A percentile compares a stretch with the other conserved stretches of the same genome.
Evolutionary conservation across 2,113 vertebrate genomes (phyloP).

Genomic region (Paracyprichromis sp.): DNA sequence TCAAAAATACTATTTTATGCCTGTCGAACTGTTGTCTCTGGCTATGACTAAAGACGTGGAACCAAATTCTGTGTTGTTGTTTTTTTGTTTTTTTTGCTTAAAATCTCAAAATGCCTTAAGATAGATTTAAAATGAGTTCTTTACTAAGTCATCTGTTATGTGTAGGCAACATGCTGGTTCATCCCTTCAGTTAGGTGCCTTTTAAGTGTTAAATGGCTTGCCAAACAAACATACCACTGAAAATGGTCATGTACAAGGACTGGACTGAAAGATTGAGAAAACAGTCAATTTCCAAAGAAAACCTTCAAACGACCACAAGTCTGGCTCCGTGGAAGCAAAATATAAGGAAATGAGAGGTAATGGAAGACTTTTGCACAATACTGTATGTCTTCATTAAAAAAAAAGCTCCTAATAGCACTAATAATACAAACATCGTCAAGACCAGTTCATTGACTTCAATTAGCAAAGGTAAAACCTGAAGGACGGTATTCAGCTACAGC

Average conservation of each 20-base stretch:
- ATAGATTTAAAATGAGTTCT: background rate
- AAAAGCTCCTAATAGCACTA: background rate
- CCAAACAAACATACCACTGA: background rate
- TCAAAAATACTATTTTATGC: accelerated
- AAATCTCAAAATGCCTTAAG: background rate
- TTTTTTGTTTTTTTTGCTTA: background rate
- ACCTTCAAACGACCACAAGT: background rate
- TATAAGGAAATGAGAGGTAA: background rate
- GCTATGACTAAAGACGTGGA: background rate
- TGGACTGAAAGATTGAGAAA: background rate
- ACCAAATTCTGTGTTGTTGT: accelerated
- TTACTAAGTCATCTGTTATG: background rate
- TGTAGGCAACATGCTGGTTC: background rate
- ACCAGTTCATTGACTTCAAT: background rate
- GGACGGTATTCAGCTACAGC: background rate
- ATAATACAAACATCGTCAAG: background rate
- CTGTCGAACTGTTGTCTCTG: background rate
- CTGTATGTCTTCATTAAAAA: background rate
- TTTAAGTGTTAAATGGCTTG: background rate
- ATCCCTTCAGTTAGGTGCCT: background rate
- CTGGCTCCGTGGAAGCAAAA: background rate
- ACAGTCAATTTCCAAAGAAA: background rate
- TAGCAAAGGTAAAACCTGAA: background rate
- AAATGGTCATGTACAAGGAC: background rate
- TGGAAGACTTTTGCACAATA: background rate